These are phyloP conservation scores for Mohoua ochrocephala DNA, from an alignment of 2,113 vertebrate genomes.

Conservation along the genomic window DNA sequence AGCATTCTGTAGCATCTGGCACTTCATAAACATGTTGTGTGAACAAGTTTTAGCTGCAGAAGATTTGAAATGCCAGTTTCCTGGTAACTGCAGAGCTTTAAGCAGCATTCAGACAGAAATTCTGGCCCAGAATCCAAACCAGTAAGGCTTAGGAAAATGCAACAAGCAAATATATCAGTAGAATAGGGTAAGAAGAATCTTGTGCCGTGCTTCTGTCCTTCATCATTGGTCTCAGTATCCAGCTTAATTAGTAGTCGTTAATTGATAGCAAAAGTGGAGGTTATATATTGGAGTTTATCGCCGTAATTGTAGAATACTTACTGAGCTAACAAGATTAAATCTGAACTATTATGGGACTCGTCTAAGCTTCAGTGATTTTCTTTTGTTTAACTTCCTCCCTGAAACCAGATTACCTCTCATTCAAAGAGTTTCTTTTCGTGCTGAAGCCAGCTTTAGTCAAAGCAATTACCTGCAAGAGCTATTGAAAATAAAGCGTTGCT, in stretches of 20 bases:
- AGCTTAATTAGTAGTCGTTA: background rate
- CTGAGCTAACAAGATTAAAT: slow-evolving; percentile 6
- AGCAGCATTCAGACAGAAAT: background rate
- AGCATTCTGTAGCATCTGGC: background rate
- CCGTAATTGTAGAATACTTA: background rate
- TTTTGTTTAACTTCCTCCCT: slow-evolving; percentile 25
- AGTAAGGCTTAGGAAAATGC: background rate
- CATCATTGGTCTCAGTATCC: background rate
- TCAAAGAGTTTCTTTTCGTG: background rate
- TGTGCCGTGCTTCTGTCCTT: background rate
- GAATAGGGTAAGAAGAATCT: background rate
- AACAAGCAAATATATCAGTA: background rate
- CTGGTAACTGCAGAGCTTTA: slow-evolving; percentile 8
- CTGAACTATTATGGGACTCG: background rate
- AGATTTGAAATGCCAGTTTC: background rate
- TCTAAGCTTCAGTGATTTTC: background rate
- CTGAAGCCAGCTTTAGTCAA: background rate
- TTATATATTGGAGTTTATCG: background rate
- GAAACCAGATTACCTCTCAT: slow-evolving; percentile 9
- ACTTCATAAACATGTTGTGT: background rate
- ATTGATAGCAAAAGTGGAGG: background rate
- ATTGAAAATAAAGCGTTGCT: background rate
- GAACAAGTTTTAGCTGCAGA: slow-evolving; percentile 2
- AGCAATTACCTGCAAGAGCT: background rate
- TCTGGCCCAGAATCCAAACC: background rate